These are phyloP conservation scores for Ptiloglossa arizonensis DNA, from an alignment of 1,140 invertebrate genomes.

Conservation along the genomic window DNA sequence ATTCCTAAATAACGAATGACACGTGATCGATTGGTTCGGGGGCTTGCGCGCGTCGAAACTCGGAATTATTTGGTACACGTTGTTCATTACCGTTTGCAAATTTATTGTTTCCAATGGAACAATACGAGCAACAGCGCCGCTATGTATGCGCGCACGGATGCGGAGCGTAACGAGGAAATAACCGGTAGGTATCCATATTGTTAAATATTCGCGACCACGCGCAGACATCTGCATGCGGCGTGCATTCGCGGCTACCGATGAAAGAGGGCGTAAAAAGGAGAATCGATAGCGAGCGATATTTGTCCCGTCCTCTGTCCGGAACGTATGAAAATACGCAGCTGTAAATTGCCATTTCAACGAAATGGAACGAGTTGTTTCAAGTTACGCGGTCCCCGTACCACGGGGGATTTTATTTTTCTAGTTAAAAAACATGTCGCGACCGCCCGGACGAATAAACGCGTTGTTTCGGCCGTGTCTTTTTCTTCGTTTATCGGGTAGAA, in stretches of 20 bases:
- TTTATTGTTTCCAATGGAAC: slow-evolving; percentile 29
- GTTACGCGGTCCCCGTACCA: neutral
- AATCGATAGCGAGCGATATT: slow-evolving; percentile 55
- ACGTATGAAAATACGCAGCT: neutral
- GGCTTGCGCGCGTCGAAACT: neutral
- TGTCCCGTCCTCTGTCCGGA: neutral
- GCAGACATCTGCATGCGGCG: slow-evolving; percentile 39
- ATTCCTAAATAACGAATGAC: neutral
- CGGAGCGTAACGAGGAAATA: slow-evolving; percentile 56
- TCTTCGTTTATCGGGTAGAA: neutral
- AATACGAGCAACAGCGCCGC: neutral
- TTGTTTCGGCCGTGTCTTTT: neutral
- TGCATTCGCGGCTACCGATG: slow-evolving; percentile 11
- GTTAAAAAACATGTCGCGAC: neutral
- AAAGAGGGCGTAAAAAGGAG: neutral
- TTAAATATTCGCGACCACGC: slow-evolving; percentile 53
- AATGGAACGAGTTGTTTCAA: neutral
- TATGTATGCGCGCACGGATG: neutral
- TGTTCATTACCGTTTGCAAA: slow-evolving; percentile 35
- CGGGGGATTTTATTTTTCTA: neutral
- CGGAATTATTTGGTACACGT: slow-evolving; percentile 1
- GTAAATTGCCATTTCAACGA: neutral
- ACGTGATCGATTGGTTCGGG: neutral
- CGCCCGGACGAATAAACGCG: too few species aligned
- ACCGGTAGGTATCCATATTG: slow-evolving; percentile 55